phyloP scores from a whole-genome alignment of 2,888 invertebrate genomes.

The Agrilus biguttatus region DNA sequence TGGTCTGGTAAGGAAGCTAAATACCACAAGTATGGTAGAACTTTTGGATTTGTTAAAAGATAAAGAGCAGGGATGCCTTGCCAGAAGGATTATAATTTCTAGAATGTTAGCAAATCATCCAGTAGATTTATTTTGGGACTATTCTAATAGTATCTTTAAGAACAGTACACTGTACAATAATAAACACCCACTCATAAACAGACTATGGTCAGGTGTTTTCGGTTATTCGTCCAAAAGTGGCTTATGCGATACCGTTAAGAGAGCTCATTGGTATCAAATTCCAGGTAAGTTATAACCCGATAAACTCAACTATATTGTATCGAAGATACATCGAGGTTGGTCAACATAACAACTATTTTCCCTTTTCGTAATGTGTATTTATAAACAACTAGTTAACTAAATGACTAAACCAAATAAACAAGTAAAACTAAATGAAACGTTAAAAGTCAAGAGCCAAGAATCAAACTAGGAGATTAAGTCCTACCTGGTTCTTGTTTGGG shows the following conservation, averaged over 20 bases:
- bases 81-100: slow-evolving; percentile 34
- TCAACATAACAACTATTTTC: no score
- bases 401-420: no score
- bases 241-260: slow-evolving; percentile 40
- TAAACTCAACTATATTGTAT: no score
- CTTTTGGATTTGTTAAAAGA: slow-evolving; percentile 20
- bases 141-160: slow-evolving; percentile 23
- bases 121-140: slow-evolving; percentile 61
- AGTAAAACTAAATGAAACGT: no score
- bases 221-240: slow-evolving; percentile 38
- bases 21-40: slow-evolving; percentile 17
- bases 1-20: slow-evolving; percentile 17
- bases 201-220: slow-evolving; percentile 22
- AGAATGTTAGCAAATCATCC: slow-evolving; percentile 45
- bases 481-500: no score
- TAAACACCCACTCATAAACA: slow-evolving; percentile 26
- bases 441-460: no score
- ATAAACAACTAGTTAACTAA: no score
- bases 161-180: slow-evolving; percentile 19
- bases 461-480: no score
- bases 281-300: slow-evolving; percentile 19
- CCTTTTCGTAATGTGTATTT: no score
- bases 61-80: slow-evolving; percentile 17
- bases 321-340: no score
- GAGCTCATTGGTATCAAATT: slow-evolving; percentile 49